Percentiles rank a stretch among this genome's conserved stretches.
phyloP scores from a whole-genome alignment of 2,113 vertebrate species.

The Oryzias melastigma region DNA sequence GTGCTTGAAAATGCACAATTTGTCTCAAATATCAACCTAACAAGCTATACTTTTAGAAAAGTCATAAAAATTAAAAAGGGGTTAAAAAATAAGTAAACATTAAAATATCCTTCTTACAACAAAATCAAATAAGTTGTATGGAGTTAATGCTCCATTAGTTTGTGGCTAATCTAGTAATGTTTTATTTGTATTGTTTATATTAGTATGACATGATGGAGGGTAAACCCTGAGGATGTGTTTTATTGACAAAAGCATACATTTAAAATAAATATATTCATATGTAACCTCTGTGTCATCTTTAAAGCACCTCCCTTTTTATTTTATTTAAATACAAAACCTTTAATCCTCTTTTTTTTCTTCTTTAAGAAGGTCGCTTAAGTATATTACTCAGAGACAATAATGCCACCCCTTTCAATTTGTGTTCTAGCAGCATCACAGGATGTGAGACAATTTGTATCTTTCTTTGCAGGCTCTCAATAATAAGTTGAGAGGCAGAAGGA shows the following conservation, averaged over 20 bases:
- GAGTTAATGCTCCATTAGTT: background rate
- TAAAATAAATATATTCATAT: slow-evolving; percentile 69
- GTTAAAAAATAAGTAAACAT: too few species aligned
- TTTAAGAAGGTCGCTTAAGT: slow-evolving; percentile 79
- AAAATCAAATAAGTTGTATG: too few species aligned
- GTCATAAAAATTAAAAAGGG: too few species aligned
- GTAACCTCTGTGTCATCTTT: slow-evolving; percentile 68
- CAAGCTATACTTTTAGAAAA: too few species aligned
- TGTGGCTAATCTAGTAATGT: slow-evolving; percentile 37
- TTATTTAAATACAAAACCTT: slow-evolving; percentile 51
- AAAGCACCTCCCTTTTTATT: slow-evolving; percentile 57
- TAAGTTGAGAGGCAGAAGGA: slow-evolving; percentile 49
- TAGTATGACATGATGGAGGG: slow-evolving; percentile 61
- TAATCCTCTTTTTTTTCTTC: slow-evolving; percentile 63
- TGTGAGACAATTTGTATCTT: slow-evolving; percentile 77
- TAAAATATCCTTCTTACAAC: too few species aligned
- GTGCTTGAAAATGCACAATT: too few species aligned
- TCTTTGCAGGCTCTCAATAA: slow-evolving; percentile 70
- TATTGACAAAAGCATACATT: slow-evolving; percentile 66
- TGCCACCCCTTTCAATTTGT: slow-evolving; percentile 75
- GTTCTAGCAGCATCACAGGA: slow-evolving; percentile 71
- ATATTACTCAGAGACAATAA: slow-evolving; percentile 79
- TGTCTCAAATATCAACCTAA: too few species aligned
- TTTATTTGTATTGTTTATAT: slow-evolving; percentile 72
- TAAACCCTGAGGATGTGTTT: slow-evolving; percentile 66